Conservation (phyloP, 2,797 vertebrate species). For the Sternarchorhynchus goeldii region DNA sequence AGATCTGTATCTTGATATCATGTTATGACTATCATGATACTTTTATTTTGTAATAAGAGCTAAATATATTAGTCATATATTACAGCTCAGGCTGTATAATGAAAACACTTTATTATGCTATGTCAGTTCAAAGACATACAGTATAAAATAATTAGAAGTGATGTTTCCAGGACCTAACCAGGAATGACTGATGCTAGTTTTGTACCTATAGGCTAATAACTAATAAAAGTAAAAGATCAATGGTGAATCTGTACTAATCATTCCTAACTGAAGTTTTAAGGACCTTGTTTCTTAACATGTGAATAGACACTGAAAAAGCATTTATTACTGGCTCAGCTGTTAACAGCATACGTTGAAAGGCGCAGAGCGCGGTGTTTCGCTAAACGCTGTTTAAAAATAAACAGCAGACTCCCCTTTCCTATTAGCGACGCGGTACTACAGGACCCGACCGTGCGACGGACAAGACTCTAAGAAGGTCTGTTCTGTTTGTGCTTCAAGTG, state of each 20-base stretch:
- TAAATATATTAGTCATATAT: no score
- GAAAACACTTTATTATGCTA: no score
- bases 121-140: no score
- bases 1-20: not conserved
- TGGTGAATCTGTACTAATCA: no score
- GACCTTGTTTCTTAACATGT: conserved; percentile 9
- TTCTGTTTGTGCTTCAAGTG: conserved; percentile 74
- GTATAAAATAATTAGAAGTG: no score
- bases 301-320: conserved; percentile 14
- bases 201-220: no score
- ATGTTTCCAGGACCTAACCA: no score
- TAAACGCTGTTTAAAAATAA: conserved; percentile 52
- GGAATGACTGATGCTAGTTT: no score
- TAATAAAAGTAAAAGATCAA: no score
- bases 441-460: conserved; percentile 57
- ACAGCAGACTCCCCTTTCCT: conserved; percentile 59
- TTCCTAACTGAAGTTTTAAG: not conserved
- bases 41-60: no score
- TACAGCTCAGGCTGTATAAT: no score
- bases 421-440: conserved; percentile 49
- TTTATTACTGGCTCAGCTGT: conserved; percentile 38
- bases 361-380: conserved; percentile 39
- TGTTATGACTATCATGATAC: no score
- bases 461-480: conserved; percentile 62
- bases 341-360: conserved; percentile 26